Evolutionary conservation across 2,113 vertebrate species (phyloP).

Genomic region (Pteruthius melanotis): DNA sequence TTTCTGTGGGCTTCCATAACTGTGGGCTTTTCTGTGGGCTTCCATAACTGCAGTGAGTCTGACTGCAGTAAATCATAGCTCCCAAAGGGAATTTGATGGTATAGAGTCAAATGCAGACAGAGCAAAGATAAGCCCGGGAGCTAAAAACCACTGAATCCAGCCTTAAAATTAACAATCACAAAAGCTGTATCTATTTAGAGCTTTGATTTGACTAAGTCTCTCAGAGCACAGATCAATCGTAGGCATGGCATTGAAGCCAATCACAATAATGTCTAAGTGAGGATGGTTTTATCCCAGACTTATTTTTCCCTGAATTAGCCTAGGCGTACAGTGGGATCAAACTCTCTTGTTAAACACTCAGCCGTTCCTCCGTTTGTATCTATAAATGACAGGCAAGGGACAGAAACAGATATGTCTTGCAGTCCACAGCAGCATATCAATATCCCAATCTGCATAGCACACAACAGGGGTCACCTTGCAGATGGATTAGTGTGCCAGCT

Average conservation of each 20-base stretch:
- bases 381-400: conserved; percentile 32
- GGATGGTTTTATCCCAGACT: conserved; percentile 32
- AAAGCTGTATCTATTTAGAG: conserved; percentile 43
- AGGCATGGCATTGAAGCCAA: not conserved
- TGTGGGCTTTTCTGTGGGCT: conserved; percentile 19
- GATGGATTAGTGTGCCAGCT: conserved; percentile 46
- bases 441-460: conserved; percentile 43
- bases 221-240: conserved; percentile 31
- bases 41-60: not conserved
- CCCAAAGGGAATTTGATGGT: conserved; percentile 36
- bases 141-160: conserved; percentile 12
- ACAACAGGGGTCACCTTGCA: conserved; percentile 56
- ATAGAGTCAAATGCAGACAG: conserved; percentile 25
- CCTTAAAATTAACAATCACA: conserved; percentile 53
- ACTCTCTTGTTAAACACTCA: conserved; percentile 1
- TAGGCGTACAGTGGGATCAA: not conserved
- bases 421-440: conserved; percentile 44
- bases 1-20: conserved; percentile 20
- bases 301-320: conserved; percentile 12
- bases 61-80: conserved; percentile 42
- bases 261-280: not conserved
- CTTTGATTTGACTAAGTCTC: conserved; percentile 53
- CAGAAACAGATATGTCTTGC: conserved; percentile 22
- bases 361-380: conserved; percentile 9
- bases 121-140: conserved; percentile 20